These are phyloP conservation scores for Mirounga angustirostris DNA, from an alignment of 2,113 vertebrate species.

Conservation along the genomic window DNA sequence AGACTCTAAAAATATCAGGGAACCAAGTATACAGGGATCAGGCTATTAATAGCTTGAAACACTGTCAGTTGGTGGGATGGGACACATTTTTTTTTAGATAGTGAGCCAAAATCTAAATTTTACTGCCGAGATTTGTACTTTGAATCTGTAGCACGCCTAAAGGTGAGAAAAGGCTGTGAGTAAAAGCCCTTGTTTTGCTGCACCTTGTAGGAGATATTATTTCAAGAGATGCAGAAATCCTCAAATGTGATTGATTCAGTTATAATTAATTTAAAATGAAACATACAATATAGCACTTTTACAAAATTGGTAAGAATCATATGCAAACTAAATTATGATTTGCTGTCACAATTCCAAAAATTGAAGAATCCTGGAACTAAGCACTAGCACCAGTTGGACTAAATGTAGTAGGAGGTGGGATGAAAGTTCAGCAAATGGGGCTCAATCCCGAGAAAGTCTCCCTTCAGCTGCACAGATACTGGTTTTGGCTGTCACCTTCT, in stretches of 20 bases:
- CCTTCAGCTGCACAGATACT: not conserved
- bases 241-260: constrained; percentile 49
- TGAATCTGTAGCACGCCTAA: constrained; percentile 63
- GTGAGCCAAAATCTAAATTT: constrained; percentile 80
- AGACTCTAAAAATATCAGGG: constrained; percentile 82
- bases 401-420: not conserved
- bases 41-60: constrained; percentile 80
- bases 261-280: constrained; percentile 65
- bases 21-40: constrained; percentile 78
- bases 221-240: constrained; percentile 46
- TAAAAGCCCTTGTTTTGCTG: constrained; percentile 69
- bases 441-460: too few species aligned
- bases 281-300: constrained; percentile 41
- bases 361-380: not conserved
- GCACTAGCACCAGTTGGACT: not conserved
- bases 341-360: not conserved
- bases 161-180: constrained; percentile 75
- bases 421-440: not conserved
- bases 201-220: constrained; percentile 53
- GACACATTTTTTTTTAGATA: constrained; percentile 69
- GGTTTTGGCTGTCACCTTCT: not conserved
- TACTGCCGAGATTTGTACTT: constrained; percentile 74
- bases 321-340: constrained; percentile 39
- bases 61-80: constrained; percentile 80
- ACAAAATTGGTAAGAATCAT: constrained; percentile 29